These are phyloP conservation scores for Cnemophilus loriae DNA, from an alignment of 2,113 vertebrate genomes.

Conservation along the genomic window DNA sequence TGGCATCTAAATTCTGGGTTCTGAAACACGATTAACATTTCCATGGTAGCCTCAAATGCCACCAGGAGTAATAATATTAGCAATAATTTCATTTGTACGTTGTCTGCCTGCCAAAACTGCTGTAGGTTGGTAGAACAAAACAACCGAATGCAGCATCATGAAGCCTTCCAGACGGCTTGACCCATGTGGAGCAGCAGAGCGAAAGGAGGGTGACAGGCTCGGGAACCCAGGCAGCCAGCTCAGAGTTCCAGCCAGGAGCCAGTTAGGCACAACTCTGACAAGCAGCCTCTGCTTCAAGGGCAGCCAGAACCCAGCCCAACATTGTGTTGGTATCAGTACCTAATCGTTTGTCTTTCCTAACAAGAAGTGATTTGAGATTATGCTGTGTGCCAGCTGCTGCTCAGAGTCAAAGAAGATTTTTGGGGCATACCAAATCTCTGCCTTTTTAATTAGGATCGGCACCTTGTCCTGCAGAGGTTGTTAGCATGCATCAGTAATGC, in stretches of 20 bases:
- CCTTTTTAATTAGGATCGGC: not conserved
- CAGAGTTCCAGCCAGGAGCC: not conserved
- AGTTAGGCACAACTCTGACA: not conserved
- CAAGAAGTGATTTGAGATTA: not conserved
- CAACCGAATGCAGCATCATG: not conserved
- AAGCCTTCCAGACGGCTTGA: not conserved
- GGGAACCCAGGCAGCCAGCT: not conserved
- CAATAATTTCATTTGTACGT: slow-evolving; percentile 34
- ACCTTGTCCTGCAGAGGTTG: not conserved
- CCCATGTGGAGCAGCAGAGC: not conserved
- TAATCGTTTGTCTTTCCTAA: not conserved
- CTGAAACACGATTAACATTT: slow-evolving; percentile 43
- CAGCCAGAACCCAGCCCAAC: not conserved
- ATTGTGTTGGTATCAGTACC: not conserved
- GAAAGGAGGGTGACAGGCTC: not conserved
- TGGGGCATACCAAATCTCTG: not conserved
- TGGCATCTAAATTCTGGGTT: slow-evolving; percentile 37
- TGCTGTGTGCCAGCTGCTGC: not conserved
- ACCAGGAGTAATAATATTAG: slow-evolving; percentile 39
- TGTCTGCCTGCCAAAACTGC: slow-evolving; percentile 37
- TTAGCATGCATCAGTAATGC: not conserved
- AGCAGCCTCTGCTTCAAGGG: not conserved
- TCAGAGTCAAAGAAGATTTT: not conserved
- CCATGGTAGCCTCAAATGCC: slow-evolving; percentile 52
- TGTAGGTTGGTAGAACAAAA: slow-evolving; percentile 14